Conservation (phyloP, 1,140 invertebrate species). For the Drosophila teissieri region DNA sequence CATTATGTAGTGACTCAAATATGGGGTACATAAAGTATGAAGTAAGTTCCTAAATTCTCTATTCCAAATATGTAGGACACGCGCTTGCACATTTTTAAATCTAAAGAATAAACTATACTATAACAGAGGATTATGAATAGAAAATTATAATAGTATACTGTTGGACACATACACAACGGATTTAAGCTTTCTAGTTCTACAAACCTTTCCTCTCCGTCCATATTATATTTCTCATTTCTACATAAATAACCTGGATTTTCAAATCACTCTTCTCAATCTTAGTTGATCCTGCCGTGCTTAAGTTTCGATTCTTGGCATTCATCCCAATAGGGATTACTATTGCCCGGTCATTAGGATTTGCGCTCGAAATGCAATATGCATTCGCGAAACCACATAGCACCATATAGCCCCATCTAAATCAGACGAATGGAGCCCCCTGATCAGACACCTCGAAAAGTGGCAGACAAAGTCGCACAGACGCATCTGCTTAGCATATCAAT, state of each 20-base stretch:
- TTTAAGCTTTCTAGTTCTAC: not conserved
- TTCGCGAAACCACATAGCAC: conserved; percentile 9
- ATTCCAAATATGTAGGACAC: not conserved
- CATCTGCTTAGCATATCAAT: conserved; percentile 80
- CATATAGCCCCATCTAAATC: conserved; percentile 41
- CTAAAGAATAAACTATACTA: too few relatives aligned
- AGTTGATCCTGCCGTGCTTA: conserved; percentile 11
- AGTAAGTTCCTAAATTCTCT: too few relatives aligned
- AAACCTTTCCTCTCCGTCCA: not conserved
- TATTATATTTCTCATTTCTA: not conserved
- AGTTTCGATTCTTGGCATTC: conserved; percentile 24
- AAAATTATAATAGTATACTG: too few relatives aligned
- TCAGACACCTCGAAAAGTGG: conserved; percentile 6
- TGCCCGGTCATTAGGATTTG: conserved; percentile 25
- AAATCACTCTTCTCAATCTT: conserved; percentile 15
- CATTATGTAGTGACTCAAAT: not conserved
- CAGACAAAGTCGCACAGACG: conserved; percentile 63
- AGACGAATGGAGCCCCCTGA: conserved; percentile 20
- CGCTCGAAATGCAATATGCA: conserved; percentile 64
- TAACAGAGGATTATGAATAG: too few relatives aligned
- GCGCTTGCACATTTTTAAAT: too few relatives aligned
- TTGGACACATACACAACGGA: too few relatives aligned
- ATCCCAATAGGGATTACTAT: conserved; percentile 27
- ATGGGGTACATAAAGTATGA: not conserved
- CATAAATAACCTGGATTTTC: not conserved